Percentiles rank a stretch among this genome's conserved stretches.
Conservation (phyloP, 2,113 vertebrate genomes). For the Oceanodroma tethys region DNA sequence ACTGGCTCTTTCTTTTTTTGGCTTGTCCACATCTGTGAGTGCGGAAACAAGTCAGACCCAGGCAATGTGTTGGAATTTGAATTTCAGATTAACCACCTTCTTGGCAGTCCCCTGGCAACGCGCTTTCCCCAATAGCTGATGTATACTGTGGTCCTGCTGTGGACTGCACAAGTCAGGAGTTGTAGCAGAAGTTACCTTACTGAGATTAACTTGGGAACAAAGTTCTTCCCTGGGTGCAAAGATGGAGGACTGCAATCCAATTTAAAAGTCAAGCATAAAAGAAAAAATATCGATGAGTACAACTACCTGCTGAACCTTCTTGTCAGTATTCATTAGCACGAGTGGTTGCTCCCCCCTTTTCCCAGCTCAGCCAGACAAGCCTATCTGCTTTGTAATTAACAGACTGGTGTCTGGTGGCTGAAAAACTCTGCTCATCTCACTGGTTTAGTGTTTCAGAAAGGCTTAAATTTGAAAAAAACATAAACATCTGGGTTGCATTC, state of each 20-base stretch:
- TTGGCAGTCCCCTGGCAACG: neutral
- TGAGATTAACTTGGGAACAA: neutral
- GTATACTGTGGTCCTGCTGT: neutral
- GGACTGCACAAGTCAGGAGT: neutral
- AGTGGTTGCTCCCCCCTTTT: neutral
- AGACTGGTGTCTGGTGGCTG: neutral
- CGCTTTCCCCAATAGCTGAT: neutral
- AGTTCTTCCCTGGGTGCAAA: neutral
- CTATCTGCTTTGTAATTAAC: neutral
- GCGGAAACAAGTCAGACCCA: neutral
- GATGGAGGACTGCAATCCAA: neutral
- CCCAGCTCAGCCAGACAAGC: neutral
- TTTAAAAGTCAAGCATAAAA: neutral
- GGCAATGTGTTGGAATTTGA: neutral
- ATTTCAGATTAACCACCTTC: neutral
- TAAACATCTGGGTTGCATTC: slow-evolving; percentile 40
- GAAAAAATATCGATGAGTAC: neutral
- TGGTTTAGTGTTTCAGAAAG: slow-evolving; percentile 15
- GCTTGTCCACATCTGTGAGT: neutral
- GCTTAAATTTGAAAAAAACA: slow-evolving; percentile 5
- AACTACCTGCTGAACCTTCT: neutral
- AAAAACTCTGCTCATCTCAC: neutral
- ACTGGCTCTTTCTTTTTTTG: neutral
- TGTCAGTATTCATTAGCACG: neutral
- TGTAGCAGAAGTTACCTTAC: neutral